phyloP scores from a whole-genome alignment of 2,797 vertebrate species.

The Syndactyla subalaris region DNA sequence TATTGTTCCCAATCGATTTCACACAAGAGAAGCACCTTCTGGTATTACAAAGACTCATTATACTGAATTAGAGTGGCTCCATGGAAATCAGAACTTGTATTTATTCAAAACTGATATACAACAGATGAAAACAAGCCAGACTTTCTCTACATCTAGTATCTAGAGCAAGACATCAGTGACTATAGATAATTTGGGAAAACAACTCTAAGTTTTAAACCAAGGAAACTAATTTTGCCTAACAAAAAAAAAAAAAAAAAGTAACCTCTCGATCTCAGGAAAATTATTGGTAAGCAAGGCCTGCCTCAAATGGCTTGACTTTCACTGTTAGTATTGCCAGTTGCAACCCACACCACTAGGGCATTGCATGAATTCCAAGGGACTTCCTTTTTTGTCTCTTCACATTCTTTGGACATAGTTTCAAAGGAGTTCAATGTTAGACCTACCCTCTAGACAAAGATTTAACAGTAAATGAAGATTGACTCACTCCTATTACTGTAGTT shows the following conservation, averaged over 20 bases:
- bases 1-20: background rate
- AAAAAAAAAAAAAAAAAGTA: background rate
- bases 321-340: background rate
- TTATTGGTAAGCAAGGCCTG: background rate
- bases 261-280: background rate
- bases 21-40: slow-evolving; percentile 11
- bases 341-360: background rate
- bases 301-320: background rate
- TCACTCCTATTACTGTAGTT: background rate
- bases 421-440: background rate
- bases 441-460: background rate
- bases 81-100: background rate
- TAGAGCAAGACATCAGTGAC: background rate
- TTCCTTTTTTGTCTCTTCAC: background rate
- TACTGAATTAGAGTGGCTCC: background rate
- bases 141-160: background rate
- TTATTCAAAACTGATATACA: background rate
- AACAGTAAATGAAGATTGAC: background rate
- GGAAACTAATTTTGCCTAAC: background rate
- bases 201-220: background rate
- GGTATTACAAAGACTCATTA: background rate
- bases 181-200: background rate
- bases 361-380: background rate
- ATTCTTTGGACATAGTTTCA: background rate
- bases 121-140: background rate